Percentiles rank a stretch among this genome's conserved stretches.
These are phyloP conservation scores for Macrotrachela quadricornifera DNA, from an alignment of 1,140 invertebrate genomes.

Conservation along the genomic window DNA sequence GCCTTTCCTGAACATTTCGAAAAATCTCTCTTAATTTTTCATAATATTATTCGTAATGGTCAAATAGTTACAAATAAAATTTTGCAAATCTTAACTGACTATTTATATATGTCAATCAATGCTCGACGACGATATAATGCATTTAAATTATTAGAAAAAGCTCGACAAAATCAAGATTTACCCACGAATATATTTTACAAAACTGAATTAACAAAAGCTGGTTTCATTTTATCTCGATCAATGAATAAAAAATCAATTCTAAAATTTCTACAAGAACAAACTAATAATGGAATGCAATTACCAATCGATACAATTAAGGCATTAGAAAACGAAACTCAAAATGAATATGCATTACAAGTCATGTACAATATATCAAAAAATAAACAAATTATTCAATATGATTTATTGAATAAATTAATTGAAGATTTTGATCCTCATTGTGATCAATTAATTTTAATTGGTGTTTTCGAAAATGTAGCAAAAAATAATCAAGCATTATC, in stretches of 20 bases:
- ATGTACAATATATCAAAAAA: background rate
- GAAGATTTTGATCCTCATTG: background rate
- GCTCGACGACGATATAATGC: background rate
- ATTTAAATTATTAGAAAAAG: background rate
- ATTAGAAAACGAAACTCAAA: background rate
- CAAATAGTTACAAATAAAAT: background rate
- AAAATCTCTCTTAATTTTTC: background rate
- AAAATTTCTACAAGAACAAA: background rate
- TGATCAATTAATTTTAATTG: background rate
- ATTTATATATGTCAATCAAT: background rate
- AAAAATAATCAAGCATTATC: background rate
- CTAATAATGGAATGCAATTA: background rate
- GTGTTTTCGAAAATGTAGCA: background rate
- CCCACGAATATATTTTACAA: no score
- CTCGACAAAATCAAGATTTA: background rate
- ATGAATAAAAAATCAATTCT: no score
- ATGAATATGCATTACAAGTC: background rate
- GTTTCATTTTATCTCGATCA: no score
- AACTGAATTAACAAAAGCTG: no score
- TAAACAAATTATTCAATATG: background rate
- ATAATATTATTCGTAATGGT: background rate
- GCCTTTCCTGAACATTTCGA: background rate
- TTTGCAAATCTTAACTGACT: background rate
- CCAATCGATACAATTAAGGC: background rate
- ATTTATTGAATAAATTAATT: background rate